Evolutionary conservation across 2,888 invertebrate genomes (phyloP).

Genomic region (Andrena fulva): DNA sequence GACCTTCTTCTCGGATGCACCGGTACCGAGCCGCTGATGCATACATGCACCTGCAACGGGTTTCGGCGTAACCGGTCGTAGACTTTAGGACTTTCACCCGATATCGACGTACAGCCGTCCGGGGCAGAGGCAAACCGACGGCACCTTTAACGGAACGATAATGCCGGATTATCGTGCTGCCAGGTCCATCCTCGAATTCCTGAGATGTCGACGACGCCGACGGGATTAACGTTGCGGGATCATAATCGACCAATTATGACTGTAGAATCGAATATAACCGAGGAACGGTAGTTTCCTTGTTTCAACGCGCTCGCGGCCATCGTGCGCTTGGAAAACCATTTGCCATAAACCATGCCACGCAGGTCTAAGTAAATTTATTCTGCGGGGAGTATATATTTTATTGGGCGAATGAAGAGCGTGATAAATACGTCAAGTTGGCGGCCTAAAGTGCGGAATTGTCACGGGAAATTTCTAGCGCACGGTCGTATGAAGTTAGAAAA

Average conservation of each 20-base stretch:
- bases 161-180: conserved; percentile 41
- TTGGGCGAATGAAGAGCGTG: too few relatives aligned
- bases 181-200: conserved; percentile 22
- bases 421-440: too few relatives aligned
- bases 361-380: too few relatives aligned
- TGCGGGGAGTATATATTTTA: too few relatives aligned
- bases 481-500: too few relatives aligned
- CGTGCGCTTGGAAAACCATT: too few relatives aligned
- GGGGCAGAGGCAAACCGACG: conserved; percentile 44
- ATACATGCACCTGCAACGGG: conserved; percentile 71
- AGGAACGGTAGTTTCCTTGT: neutral
- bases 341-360: too few relatives aligned
- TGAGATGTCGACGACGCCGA: conserved; percentile 19
- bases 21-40: conserved; percentile 64
- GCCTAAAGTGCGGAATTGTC: too few relatives aligned
- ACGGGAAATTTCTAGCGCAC: too few relatives aligned
- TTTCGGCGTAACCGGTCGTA: conserved; percentile 71
- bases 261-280: neutral
- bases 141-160: conserved; percentile 50
- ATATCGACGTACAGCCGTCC: conserved; percentile 63
- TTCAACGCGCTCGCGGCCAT: too few relatives aligned
- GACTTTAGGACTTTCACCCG: conserved; percentile 70
- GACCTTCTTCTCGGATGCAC: conserved; percentile 69
- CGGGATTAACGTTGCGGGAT: conserved; percentile 26
- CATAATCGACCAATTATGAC: neutral